These are phyloP conservation scores for Microcebus ravelobensis DNA, from an alignment of 2,113 vertebrate species.

Conservation along the genomic window DNA sequence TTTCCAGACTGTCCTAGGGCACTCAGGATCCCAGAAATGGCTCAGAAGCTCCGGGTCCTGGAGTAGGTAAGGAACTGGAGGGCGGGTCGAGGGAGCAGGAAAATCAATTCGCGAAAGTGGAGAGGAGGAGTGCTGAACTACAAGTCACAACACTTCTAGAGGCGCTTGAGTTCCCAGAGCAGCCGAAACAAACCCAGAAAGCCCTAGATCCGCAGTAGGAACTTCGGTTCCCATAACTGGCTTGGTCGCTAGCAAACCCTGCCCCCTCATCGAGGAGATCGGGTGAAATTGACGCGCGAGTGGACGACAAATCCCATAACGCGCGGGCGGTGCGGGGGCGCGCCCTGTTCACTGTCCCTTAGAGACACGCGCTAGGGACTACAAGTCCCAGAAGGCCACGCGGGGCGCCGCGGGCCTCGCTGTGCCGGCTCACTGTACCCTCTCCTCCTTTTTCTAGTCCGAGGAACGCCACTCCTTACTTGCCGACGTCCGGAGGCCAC, in stretches of 20 bases:
- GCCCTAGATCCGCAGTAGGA: background rate
- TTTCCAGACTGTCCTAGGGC: conserved; percentile 65
- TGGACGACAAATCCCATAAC: background rate
- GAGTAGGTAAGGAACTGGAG: conserved; percentile 66
- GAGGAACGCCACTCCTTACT: conserved; percentile 35
- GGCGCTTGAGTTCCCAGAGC: background rate
- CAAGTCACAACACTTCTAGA: background rate
- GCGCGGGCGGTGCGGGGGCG: background rate
- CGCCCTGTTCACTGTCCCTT: too few relatives aligned
- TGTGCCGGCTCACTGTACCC: background rate
- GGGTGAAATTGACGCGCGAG: fast-evolving
- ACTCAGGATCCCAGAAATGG: conserved; percentile 53
- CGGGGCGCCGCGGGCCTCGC: fast-evolving
- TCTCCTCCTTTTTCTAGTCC: conserved; percentile 24
- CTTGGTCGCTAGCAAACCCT: background rate
- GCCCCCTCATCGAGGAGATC: background rate
- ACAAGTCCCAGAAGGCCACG: background rate
- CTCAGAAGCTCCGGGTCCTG: conserved; percentile 72
- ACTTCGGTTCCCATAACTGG: background rate
- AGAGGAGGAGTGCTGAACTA: background rate
- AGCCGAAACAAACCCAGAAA: background rate
- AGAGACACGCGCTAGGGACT: background rate
- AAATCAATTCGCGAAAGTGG: background rate
- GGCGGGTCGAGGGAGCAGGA: background rate
- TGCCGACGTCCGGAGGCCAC: conserved; percentile 60